These are phyloP conservation scores for Thomomys bottae DNA, from an alignment of 2,113 vertebrate genomes.

Conservation along the genomic window DNA sequence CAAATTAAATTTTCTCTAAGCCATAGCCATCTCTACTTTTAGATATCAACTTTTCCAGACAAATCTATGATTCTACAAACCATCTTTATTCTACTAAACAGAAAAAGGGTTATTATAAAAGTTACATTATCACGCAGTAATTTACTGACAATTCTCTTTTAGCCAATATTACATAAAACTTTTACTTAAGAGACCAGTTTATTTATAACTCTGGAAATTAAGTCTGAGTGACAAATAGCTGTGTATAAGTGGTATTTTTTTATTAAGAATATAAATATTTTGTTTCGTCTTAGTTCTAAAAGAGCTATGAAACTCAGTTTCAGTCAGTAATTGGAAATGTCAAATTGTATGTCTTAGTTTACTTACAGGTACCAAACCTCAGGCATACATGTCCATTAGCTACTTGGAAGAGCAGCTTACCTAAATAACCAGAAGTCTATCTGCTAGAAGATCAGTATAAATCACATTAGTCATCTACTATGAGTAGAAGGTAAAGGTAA, in stretches of 20 bases:
- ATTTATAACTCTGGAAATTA: constrained; percentile 36
- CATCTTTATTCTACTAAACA: background rate
- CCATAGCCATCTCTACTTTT: constrained; percentile 17
- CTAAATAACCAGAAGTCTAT: background rate
- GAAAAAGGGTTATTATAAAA: constrained; percentile 12
- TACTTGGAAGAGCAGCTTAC: background rate
- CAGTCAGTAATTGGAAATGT: constrained; percentile 2
- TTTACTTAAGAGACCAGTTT: constrained; percentile 49
- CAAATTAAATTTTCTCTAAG: constrained; percentile 45
- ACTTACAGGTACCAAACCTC: background rate
- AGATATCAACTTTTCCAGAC: constrained; percentile 1
- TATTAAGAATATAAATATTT: background rate
- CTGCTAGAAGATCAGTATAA: background rate
- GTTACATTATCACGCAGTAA: constrained; percentile 24
- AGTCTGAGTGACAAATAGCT: constrained; percentile 20
- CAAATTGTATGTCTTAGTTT: background rate
- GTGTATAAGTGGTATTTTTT: background rate
- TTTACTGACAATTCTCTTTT: constrained; percentile 6
- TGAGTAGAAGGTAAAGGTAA: background rate
- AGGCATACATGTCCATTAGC: background rate
- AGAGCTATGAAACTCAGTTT: constrained; percentile 26
- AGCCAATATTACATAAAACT: constrained; percentile 51
- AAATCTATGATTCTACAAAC: constrained; percentile 18
- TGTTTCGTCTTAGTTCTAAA: constrained; percentile 7
- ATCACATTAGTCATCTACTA: background rate